Evolutionary conservation across 30 jellyfish, hydroid and myxozoan species (phyloP), one percentile per base, ranked within the genome.

Genomic region (Sanderia malayensis): DNA sequence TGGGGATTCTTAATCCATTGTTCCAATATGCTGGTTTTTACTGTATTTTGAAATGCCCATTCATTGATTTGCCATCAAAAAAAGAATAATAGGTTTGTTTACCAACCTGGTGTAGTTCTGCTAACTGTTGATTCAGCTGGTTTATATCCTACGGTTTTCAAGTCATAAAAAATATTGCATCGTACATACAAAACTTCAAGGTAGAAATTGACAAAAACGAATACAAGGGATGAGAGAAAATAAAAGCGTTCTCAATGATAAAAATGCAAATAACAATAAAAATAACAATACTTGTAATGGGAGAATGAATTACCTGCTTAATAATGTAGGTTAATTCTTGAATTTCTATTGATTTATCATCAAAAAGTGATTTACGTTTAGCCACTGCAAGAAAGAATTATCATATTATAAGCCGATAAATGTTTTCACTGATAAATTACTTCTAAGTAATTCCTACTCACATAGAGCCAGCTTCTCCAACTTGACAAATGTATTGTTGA

Each of bases 321-420:
- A 93, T 93, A 37, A 93, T 93, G 67, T 93, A 93, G 4, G 99
- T 93, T 0, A 93, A 80, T 63, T 93, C 99, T 67, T 93, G 99
- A 20, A 93, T 93, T 76, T 93, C 99, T 21, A 85, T 61, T 0
- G 99, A 94, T 46, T 93, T 93, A 72, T 93, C 99, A 81, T 93
- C 95, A 73, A 93, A 93, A 21, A 93, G 67, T 1, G 99, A 93
- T 61, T 93, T 93, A 23, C 96, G 66, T 68, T 86, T 93, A 32
- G 99, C 99, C 92, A 93, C 99, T 93, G 47, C 46, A 75, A 24
- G 21, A 58, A 59, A 71, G 19, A 67, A 70, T 1, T 3, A 0
- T 41, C 21, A 4, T 20, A 62, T 24, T 19, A 52, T 53, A 2
- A 67, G 7, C 3, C 21, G 23, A 10, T 10, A 31, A n/a, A n/a